Percentiles rank a stretch among this genome's conserved stretches.
Evolutionary conservation across 2,113 vertebrate species (phyloP).

Genomic region (Hippocampus abdominalis): DNA sequence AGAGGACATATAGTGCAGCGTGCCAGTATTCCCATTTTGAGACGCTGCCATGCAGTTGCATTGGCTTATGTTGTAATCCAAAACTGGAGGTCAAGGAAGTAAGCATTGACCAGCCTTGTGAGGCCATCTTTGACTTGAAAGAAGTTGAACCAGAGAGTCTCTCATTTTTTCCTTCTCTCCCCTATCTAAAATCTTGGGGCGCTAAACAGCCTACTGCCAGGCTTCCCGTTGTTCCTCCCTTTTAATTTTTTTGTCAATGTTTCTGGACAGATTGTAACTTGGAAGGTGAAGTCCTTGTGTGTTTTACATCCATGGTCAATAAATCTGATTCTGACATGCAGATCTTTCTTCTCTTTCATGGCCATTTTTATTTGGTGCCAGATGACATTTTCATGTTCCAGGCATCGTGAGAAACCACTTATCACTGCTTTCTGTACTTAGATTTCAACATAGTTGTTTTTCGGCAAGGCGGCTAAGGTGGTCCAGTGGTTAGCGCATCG

Average conservation of each 20-base stretch:
- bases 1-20: background rate
- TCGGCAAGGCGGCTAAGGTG: background rate
- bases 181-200: too few relatives aligned
- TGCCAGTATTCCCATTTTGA: constrained; percentile 1
- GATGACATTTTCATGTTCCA: background rate
- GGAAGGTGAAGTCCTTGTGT: too few relatives aligned
- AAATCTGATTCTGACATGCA: background rate
- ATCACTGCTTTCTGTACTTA: background rate
- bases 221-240: too few relatives aligned
- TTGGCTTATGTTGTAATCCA: background rate
- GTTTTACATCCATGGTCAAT: background rate
- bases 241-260: too few relatives aligned
- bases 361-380: background rate
- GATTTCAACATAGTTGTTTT: background rate
- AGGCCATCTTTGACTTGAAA: background rate
- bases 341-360: background rate
- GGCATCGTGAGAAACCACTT: background rate
- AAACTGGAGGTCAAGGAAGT: background rate
- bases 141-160: background rate
- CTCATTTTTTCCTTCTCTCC: too few relatives aligned
- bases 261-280: too few relatives aligned
- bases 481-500: too few relatives aligned
- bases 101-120: background rate
- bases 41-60: background rate
- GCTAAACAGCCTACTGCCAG: too few relatives aligned